Percentiles rank a stretch among this genome's conserved stretches.
These are phyloP conservation scores for Scalopus aquaticus DNA, from an alignment of 2,113 vertebrate genomes.

Conservation along the genomic window DNA sequence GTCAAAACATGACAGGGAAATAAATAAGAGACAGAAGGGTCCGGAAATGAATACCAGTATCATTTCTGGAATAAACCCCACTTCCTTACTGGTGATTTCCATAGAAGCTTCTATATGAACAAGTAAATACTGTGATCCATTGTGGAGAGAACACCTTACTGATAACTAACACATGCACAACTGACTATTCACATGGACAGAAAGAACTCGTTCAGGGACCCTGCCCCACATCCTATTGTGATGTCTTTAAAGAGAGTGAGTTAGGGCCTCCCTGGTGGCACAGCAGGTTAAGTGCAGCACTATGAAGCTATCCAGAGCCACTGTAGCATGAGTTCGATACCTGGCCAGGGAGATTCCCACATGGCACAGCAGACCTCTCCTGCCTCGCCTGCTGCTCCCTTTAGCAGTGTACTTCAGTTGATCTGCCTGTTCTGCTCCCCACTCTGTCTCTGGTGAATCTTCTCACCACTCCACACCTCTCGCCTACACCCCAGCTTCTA, in stretches of 20 bases:
- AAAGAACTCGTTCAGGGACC: neutral
- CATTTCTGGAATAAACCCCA: neutral
- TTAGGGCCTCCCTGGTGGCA: no score
- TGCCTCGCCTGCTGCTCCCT: no score
- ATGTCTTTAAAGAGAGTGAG: neutral
- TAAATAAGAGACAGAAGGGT: neutral
- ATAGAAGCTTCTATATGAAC: neutral
- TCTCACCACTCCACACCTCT: no score
- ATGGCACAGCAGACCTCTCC: no score
- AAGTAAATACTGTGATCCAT: neutral
- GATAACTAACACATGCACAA: neutral
- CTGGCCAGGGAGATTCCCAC: no score
- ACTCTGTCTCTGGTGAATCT: no score
- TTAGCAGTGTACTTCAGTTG: no score
- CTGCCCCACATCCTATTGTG: neutral
- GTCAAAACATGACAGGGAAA: neutral
- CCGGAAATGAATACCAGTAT: neutral
- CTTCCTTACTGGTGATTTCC: neutral
- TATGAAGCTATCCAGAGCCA: no score
- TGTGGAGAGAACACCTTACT: neutral
- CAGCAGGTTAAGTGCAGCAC: no score
- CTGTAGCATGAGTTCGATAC: no score
- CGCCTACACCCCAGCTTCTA: no score
- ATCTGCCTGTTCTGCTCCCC: no score
- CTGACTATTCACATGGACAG: neutral